phyloP scores from a whole-genome alignment of 2,888 invertebrate genomes.

The Nemapogon koenigi region DNA sequence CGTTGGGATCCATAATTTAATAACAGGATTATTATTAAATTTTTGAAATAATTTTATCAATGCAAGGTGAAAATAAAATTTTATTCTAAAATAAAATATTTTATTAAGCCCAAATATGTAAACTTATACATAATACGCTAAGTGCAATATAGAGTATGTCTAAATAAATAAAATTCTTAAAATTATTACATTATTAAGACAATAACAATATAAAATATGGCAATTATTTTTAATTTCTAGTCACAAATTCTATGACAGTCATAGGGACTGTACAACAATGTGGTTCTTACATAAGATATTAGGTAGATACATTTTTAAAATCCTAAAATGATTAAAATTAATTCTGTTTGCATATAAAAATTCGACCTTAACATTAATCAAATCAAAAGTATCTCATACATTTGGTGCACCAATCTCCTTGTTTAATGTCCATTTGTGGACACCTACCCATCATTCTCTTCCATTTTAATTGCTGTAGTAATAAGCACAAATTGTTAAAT shows the following conservation, averaged over 20 bases:
- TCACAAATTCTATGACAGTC: conserved; percentile 2
- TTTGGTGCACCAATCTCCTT: conserved; percentile 35
- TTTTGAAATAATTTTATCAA: too few species aligned
- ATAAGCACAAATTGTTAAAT: too few species aligned
- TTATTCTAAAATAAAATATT: conserved; percentile 50
- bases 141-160: conserved; percentile 31
- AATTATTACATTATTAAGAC: conserved; percentile 9
- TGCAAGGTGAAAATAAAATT: conserved; percentile 23
- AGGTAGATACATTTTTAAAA: neutral
- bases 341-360: neutral
- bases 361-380: too few species aligned
- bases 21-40: too few species aligned
- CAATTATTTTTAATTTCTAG: conserved; percentile 8
- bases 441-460: too few species aligned
- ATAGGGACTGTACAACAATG: neutral
- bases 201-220: conserved; percentile 11
- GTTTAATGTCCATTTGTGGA: neutral
- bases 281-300: conserved; percentile 1
- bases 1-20: too few species aligned
- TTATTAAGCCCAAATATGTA: conserved; percentile 54
- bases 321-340: neutral
- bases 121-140: conserved; percentile 33
- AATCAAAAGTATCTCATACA: conserved; percentile 12
- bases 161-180: conserved; percentile 31
- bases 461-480: too few species aligned